Evolutionary conservation across 2,113 vertebrate species (phyloP), one percentile per base, ranked within the genome.

Genomic region (Hyaena hyaena): DNA sequence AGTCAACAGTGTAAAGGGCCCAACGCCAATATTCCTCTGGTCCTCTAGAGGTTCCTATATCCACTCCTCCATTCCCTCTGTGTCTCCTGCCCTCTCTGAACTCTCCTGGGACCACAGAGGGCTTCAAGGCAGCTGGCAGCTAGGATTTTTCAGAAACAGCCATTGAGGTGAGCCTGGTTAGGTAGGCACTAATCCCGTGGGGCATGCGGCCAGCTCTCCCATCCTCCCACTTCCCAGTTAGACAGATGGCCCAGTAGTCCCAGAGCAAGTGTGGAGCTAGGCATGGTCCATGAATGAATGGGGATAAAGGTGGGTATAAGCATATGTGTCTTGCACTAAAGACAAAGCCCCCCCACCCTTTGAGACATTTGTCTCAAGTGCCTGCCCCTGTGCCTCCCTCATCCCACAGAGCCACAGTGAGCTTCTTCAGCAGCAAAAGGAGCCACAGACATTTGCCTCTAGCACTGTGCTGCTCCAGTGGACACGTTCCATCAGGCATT

Each of bases 121-220:
- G 82, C 95, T 95, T 83, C 81, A 35, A 87, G 50, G 71, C n/a
- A 95, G 33, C 66, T 95, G 76, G 68, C 77, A 81, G 39, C 35
- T 80, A 74, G 43, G 14, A 68, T 61, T 96, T 95, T 89, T 89
- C 81, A 95, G 95, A 86, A 96, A 88, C 31, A 28, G 93, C 79
- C 89, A 79, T 15, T 55, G n/a, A 43, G 24, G 71, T 87, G 88
- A 96, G 95, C 97, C 97, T 98, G 4, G 0, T 95, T 97, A 92
- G 26, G 65, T 98, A 98, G 98, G 98, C 97, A 98, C 98, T 98
- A 97, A 98, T 86, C 97, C 96, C 65, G 94, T 90, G n/a, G 79
- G 43, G 73, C 50, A 6, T 50, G 68, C 90, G 48, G 81, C 93
- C 68, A 74, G 33, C 28, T 76, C 39, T 65, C 15, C 55, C 43